Conservation (phyloP, 2,113 vertebrate species). For the Ranitomeya variabilis region DNA sequence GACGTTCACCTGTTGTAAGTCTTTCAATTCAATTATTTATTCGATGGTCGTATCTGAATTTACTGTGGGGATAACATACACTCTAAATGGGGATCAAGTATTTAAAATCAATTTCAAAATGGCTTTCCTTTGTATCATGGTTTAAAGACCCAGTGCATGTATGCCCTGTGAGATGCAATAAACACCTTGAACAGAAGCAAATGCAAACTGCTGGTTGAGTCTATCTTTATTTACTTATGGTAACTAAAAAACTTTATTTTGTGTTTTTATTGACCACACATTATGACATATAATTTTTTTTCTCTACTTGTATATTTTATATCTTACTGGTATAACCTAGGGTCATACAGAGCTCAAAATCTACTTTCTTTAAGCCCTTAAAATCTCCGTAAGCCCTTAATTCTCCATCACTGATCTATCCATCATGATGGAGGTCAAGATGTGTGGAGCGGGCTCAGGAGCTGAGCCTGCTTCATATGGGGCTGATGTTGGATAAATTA, state of each 20-base stretch:
- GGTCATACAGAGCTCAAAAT: too few relatives aligned
- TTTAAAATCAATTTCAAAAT: conserved; percentile 79
- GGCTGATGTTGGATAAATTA: too few relatives aligned
- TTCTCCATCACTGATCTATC: too few relatives aligned
- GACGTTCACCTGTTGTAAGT: conserved; percentile 71
- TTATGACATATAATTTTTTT: too few relatives aligned
- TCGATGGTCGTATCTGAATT: conserved; percentile 89
- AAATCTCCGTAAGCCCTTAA: too few relatives aligned
- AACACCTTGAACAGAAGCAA: conserved; percentile 89
- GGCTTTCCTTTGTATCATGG: conserved; percentile 91
- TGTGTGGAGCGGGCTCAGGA: too few relatives aligned
- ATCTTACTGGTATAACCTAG: too few relatives aligned
- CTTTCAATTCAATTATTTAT: conserved; percentile 81
- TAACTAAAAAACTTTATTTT: background rate
- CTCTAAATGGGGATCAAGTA: conserved; percentile 73
- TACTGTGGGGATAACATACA: conserved; percentile 84
- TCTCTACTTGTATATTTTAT: too few relatives aligned
- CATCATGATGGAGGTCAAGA: too few relatives aligned
- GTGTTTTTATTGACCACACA: too few relatives aligned
- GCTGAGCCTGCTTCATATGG: too few relatives aligned
- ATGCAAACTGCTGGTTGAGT: conserved; percentile 60
- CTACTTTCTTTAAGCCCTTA: too few relatives aligned
- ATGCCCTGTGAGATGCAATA: conserved; percentile 98
- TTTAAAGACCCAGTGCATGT: conserved; percentile 93
- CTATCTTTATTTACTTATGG: background rate